Percentiles rank a stretch among this genome's conserved stretches.
Conservation (phyloP, 2,113 vertebrate species). For the Pogonocichla stellata region DNA sequence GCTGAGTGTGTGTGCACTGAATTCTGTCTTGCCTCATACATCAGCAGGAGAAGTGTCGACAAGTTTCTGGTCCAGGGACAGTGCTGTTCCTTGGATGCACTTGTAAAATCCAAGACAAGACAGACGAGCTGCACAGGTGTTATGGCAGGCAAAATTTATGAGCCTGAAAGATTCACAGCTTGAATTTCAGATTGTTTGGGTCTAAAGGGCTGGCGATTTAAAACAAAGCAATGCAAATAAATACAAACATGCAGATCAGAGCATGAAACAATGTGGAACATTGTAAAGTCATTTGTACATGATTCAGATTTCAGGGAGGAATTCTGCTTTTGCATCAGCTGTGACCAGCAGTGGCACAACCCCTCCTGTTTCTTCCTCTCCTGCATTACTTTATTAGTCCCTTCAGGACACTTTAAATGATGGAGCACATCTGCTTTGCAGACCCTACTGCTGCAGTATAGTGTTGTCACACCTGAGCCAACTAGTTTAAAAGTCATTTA, state of each 20-base stretch:
- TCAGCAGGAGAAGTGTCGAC: conserved; percentile 4
- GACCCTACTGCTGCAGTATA: not conserved
- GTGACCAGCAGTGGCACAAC: not conserved
- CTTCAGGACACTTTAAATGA: conserved; percentile 46
- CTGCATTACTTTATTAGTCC: conserved; percentile 23
- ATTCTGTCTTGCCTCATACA: conserved; percentile 29
- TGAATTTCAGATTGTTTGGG: conserved; percentile 51
- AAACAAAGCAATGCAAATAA: conserved; percentile 34
- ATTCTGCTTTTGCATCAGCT: not conserved
- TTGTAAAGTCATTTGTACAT: not conserved
- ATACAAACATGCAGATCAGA: conserved; percentile 29
- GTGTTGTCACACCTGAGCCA: conserved; percentile 39
- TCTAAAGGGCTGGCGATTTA: conserved; percentile 38
- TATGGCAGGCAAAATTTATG: conserved; percentile 43
- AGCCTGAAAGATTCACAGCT: conserved; percentile 55
- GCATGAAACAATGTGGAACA: not conserved
- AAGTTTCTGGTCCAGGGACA: conserved; percentile 48
- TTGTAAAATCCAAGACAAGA: conserved; percentile 22
- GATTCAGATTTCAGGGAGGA: conserved; percentile 26
- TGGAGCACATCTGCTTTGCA: conserved; percentile 36
- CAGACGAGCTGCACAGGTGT: conserved; percentile 34
- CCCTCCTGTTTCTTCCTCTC: not conserved
- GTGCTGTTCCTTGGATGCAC: conserved; percentile 22
- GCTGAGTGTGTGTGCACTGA: not conserved
- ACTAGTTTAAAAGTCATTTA: conserved; percentile 24